Conservation (phyloP, 2,113 vertebrate genomes). For the Alethe diademata region DNA sequence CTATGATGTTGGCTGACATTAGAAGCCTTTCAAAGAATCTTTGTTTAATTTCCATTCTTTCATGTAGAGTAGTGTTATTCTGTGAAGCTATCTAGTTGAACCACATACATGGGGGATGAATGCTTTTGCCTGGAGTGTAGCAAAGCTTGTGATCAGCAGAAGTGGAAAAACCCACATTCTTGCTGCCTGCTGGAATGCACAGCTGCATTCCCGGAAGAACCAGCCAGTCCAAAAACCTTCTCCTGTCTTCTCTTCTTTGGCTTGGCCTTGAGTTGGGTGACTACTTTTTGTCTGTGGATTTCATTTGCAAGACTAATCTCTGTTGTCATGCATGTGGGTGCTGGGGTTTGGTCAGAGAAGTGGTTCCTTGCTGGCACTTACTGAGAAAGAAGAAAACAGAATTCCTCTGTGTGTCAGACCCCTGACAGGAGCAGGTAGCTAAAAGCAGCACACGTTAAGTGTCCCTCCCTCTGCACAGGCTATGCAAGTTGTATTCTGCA, state of each 20-base stretch:
- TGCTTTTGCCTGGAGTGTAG: not conserved
- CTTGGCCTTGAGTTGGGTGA: not conserved
- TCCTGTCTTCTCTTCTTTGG: not conserved
- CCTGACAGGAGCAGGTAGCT: not conserved
- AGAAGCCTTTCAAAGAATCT: not conserved
- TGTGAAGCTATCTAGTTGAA: not conserved
- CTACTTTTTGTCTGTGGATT: not conserved
- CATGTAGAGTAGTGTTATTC: not conserved
- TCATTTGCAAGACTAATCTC: not conserved
- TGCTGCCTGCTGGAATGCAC: constrained; percentile 48
- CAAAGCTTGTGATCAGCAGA: not conserved
- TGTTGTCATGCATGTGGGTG: rapidly evolving
- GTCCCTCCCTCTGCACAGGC: not conserved
- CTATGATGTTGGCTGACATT: not conserved
- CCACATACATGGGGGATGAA: not conserved
- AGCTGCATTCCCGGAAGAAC: constrained; percentile 32
- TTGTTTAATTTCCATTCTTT: not conserved
- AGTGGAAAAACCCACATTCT: constrained; percentile 59
- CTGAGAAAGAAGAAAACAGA: not conserved
- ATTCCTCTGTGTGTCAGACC: not conserved
- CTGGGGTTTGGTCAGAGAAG: not conserved
- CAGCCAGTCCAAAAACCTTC: not conserved
- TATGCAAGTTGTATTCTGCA: not conserved
- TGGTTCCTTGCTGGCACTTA: not conserved
- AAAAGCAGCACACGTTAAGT: not conserved